Base-by-base conservation (phyloP, 2,888 invertebrate species). In the Clunio marinus region DNA sequence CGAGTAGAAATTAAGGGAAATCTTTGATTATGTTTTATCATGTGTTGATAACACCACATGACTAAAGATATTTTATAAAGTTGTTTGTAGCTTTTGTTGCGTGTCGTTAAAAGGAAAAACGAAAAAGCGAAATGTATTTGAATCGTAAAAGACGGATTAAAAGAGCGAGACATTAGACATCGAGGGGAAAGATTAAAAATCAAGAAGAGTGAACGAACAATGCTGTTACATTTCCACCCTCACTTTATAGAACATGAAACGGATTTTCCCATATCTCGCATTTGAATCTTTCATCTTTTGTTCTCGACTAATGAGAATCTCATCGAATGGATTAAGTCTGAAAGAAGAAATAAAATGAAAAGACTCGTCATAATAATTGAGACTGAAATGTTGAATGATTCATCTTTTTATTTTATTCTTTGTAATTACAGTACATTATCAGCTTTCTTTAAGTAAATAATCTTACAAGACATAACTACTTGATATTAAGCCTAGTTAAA, bases 1-100 rank as follows among this genome's bases (percentile, higher is more conserved):
- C 10, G n/a, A n/a, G n/a, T n/a, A n/a, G n/a, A 45, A 45, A 45
- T 45, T 45, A 55, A 27, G 57, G 4, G n/a, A 57, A 57, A n/a
- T 20, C 25, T 57, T 27, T 22, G 24, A 15, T 57, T 57, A 57
- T 57, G 57, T 25, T 5, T 57, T 25, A 57, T 20, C 57, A 57
- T 27, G 57, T 57, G 57, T 25, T 57, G 27, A 57, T 57, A 57
- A 57, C 20, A 3, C 17, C 17, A 8, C 17, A 10, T 22, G 55
- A 5, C 27, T 4, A 25, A 10, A 24, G 57, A 57, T 5, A 25
- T 57, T 45, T 57, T 25, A 5, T 25, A 57, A 13, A 15, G 45
- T 13, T 45, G 45, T 17, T 15, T 24, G n/a, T 15, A 32, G 10
- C 32, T 24, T 27, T 57, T 13, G 10, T 27, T 57, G 51, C 51